Evolutionary conservation across 2,888 invertebrate species (phyloP).

Genomic region (Pollenia angustigena): DNA sequence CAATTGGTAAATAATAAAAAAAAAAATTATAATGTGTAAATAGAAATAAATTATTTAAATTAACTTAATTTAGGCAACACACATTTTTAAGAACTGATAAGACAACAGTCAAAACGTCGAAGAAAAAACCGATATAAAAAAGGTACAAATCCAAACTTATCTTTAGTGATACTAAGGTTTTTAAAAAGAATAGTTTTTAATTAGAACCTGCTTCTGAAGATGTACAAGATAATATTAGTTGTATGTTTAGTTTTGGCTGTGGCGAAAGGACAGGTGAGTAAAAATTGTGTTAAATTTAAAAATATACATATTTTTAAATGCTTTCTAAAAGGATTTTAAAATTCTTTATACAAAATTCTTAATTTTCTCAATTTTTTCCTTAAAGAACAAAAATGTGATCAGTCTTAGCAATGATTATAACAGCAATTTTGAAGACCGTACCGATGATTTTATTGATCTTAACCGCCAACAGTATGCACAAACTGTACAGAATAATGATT

Average conservation of each 20-base stretch:
- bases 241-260: not conserved
- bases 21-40: not conserved
- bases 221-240: constrained; percentile 13
- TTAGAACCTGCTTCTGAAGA: not conserved
- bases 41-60: constrained; percentile 19
- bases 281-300: constrained; percentile 27
- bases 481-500: constrained; percentile 48
- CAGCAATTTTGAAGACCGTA: not conserved
- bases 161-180: constrained; percentile 3
- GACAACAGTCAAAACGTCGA: not conserved
- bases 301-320: not conserved
- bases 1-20: not conserved
- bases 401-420: not conserved
- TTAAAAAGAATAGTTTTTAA: not conserved
- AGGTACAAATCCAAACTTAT: not conserved
- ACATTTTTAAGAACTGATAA: constrained; percentile 19
- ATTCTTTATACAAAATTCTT: no score
- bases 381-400: no score
- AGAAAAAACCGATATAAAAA: constrained; percentile 39
- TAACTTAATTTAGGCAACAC: not conserved
- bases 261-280: constrained; percentile 21
- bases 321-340: not conserved
- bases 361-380: no score
- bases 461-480: constrained; percentile 63
- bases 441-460: constrained; percentile 58